phyloP scores from a whole-genome alignment of 2,113 vertebrate species.

The Leucopternis melanops region DNA sequence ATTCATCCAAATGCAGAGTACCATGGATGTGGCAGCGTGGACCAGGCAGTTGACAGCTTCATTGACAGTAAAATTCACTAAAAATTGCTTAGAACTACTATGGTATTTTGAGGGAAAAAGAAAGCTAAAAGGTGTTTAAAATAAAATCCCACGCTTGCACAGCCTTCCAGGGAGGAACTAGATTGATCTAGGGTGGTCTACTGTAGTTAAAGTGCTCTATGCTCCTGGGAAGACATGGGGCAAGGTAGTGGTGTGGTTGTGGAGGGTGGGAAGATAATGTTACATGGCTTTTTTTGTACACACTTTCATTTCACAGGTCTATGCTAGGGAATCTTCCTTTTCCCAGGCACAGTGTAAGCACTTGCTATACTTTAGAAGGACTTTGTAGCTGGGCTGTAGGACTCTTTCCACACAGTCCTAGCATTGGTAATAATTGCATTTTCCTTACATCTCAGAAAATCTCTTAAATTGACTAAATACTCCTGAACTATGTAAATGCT shows the following conservation, averaged over 20 bases:
- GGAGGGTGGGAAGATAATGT: not conserved
- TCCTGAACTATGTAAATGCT: not conserved
- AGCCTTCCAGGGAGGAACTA: not conserved
- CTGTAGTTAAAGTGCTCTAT: not conserved
- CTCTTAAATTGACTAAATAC: not conserved
- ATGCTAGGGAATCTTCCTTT: not conserved
- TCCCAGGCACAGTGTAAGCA: not conserved
- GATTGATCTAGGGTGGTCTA: not conserved
- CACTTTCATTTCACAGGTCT: not conserved
- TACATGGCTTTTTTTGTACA: fast-evolving
- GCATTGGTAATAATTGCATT: not conserved
- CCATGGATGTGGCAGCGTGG: not conserved
- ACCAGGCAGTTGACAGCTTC: not conserved
- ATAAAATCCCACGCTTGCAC: not conserved
- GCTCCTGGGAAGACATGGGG: not conserved
- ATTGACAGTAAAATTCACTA: not conserved
- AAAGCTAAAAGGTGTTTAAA: not conserved
- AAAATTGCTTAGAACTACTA: not conserved
- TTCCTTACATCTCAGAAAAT: not conserved
- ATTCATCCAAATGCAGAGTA: not conserved
- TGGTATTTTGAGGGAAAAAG: not conserved
- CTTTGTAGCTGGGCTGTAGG: not conserved
- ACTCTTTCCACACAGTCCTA: not conserved
- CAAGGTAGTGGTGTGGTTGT: not conserved
- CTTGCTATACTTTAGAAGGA: not conserved